phyloP scores from a whole-genome alignment of 2,797 vertebrate species.

The Ara ararauna region DNA sequence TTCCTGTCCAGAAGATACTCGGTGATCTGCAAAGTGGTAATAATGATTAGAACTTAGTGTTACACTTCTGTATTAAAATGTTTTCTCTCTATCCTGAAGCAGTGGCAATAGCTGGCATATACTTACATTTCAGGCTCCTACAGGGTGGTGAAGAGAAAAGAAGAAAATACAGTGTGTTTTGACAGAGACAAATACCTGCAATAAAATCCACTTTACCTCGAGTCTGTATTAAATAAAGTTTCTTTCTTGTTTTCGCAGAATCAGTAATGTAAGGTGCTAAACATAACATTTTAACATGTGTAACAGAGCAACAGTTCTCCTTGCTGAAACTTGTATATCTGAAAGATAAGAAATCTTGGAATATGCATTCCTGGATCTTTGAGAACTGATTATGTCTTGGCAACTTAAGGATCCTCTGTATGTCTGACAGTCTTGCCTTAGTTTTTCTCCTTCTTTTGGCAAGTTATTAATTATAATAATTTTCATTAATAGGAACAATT shows the following conservation, averaged over 20 bases:
- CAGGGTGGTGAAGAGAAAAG: background rate
- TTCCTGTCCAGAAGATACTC: background rate
- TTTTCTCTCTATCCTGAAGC: background rate
- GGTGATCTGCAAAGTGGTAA: background rate
- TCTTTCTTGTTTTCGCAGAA: background rate
- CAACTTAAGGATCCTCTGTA: background rate
- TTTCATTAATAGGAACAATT: background rate
- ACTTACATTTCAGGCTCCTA: background rate
- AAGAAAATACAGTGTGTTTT: background rate
- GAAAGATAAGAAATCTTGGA: background rate
- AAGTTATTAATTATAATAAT: background rate
- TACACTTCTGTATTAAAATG: background rate
- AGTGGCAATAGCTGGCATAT: background rate
- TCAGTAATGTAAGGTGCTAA: background rate
- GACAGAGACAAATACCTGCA: background rate
- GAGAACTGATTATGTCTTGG: background rate
- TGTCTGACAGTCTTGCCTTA: background rate
- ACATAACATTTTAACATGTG: background rate
- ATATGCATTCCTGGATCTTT: background rate
- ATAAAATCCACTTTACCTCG: background rate
- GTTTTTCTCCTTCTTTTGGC: background rate
- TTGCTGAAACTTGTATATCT: background rate
- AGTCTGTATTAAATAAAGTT: background rate
- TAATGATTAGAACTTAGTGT: background rate
- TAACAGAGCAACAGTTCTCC: background rate